A percentile compares a stretch with the other conserved stretches of the same genome.
These are phyloP conservation scores for Hippolais icterina DNA, from an alignment of 2,113 vertebrate species.

Conservation along the genomic window DNA sequence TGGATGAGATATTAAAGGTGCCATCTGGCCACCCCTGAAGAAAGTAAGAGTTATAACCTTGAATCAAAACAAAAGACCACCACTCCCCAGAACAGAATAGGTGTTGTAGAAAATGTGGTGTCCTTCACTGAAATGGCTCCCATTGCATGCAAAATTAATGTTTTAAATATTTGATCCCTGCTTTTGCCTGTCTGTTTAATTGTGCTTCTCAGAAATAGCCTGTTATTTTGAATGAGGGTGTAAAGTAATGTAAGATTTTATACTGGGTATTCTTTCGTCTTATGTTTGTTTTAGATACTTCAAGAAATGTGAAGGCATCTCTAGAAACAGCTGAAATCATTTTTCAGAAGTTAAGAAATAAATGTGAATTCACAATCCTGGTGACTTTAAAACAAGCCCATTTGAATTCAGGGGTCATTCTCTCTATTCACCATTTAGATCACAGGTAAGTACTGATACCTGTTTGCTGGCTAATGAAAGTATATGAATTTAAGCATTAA, in stretches of 20 bases:
- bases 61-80: not conserved
- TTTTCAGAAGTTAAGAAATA: slow-evolving; percentile 92
- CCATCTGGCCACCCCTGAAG: not conserved
- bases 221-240: not conserved
- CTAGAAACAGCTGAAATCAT: slow-evolving; percentile 80
- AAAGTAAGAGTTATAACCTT: not conserved
- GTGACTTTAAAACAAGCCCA: slow-evolving; percentile 89
- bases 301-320: slow-evolving; percentile 89
- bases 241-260: not conserved
- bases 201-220: not conserved
- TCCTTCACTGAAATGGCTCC: not conserved
- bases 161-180: not conserved
- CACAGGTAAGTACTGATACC: slow-evolving; percentile 79
- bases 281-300: slow-evolving; percentile 76
- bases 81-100: fast-evolving
- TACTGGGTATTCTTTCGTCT: not conserved
- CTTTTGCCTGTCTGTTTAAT: not conserved
- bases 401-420: slow-evolving; percentile 94
- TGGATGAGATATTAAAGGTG: not conserved
- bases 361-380: slow-evolving; percentile 91
- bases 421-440: slow-evolving; percentile 92
- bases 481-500: not conserved
- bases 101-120: not conserved
- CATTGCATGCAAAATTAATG: not conserved
- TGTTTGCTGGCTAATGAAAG: not conserved